Percentiles rank a stretch among this genome's conserved stretches.
phyloP scores from a whole-genome alignment of 1,140 invertebrate species.

The Bombus consobrinus region DNA sequence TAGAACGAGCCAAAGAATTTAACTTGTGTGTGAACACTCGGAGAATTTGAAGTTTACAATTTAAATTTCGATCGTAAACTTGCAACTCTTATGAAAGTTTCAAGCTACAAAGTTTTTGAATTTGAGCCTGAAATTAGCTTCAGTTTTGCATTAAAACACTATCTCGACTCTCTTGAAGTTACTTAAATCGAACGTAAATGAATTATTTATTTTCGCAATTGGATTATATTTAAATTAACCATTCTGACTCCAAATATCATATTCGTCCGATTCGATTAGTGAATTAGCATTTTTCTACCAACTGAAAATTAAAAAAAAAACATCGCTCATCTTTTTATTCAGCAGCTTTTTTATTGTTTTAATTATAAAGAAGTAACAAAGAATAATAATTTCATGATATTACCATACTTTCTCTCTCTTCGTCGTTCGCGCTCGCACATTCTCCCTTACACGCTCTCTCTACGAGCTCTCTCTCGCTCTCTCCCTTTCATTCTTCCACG shows the following conservation, averaged over 20 bases:
- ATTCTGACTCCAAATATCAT: no score
- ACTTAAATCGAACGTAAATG: neutral
- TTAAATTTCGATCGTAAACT: no score
- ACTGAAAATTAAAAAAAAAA: conserved; percentile 58
- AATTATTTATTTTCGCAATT: neutral
- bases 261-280: neutral
- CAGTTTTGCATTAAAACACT: neutral
- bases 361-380: conserved; percentile 83
- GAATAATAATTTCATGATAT: conserved; percentile 83
- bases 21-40: no score
- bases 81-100: no score
- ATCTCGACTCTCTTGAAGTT: no score
- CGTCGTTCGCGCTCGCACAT: conserved; percentile 62
- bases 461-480: conserved; percentile 48
- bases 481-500: conserved; percentile 67
- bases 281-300: neutral
- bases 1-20: no score
- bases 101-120: neutral
- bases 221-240: no score
- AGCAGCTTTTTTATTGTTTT: conserved; percentile 82
- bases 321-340: conserved; percentile 74
- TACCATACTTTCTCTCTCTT: conserved; percentile 72
- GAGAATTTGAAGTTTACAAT: no score
- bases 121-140: neutral
- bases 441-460: conserved; percentile 68